phyloP scores from a whole-genome alignment of 92 coral and sea anemone genomes.

The Plumapathes pennacea region DNA sequence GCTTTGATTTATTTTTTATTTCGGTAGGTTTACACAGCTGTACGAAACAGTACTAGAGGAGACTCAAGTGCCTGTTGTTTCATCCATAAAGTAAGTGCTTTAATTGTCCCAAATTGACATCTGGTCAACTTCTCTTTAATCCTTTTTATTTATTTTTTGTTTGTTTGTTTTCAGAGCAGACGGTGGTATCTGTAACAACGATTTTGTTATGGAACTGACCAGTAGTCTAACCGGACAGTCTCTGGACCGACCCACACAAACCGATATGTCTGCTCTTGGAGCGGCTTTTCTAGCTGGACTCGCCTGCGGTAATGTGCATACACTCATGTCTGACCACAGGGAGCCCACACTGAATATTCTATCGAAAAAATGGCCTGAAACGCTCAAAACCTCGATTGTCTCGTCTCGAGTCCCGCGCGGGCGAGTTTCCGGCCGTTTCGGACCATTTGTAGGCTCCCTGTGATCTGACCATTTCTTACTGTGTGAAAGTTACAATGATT shows the following conservation, averaged over 20 bases:
- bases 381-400: no score
- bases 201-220: conserved; percentile 88
- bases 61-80: conserved; percentile 83
- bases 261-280: conserved; percentile 93
- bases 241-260: conserved; percentile 88
- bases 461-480: no score
- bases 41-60: conserved; percentile 82
- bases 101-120: background rate
- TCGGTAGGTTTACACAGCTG: conserved; percentile 70
- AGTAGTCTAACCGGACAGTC: conserved; percentile 89
- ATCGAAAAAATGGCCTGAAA: no score
- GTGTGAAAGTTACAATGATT: no score
- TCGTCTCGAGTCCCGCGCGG: no score
- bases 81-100: conserved; percentile 86
- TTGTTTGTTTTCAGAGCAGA: conserved; percentile 64
- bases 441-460: no score
- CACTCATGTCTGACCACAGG: no score
- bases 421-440: no score
- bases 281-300: conserved; percentile 95
- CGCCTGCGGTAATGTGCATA: conserved; percentile 87
- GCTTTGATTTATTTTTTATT: background rate
- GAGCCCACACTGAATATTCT: no score
- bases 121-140: background rate
- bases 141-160: background rate
- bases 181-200: conserved; percentile 94